Percentiles rank a stretch among this genome's conserved stretches.
phyloP scores from a whole-genome alignment of 1,140 invertebrate genomes.

The Asbolus verrucosus region DNA sequence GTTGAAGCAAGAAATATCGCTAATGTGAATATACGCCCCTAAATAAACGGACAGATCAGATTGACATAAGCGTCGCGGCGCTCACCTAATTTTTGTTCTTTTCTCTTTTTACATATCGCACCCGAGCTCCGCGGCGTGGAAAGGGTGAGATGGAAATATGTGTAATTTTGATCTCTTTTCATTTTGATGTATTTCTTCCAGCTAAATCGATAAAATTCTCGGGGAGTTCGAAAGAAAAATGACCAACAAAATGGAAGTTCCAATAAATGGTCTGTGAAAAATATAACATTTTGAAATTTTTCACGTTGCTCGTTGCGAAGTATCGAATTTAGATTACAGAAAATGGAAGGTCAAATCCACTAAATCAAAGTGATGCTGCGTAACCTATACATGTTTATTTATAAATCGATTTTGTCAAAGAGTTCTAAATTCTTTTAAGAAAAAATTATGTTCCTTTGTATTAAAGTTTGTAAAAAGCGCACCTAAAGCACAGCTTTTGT shows the following conservation, averaged over 20 bases:
- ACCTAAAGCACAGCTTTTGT: slow-evolving; percentile 9
- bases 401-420: slow-evolving; percentile 17
- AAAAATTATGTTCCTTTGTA: slow-evolving; percentile 22
- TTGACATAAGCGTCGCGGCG: too few relatives aligned
- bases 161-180: slow-evolving; percentile 32
- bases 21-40: background rate
- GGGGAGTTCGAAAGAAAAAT: slow-evolving; percentile 41
- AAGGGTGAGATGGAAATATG: slow-evolving; percentile 20
- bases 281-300: slow-evolving; percentile 46
- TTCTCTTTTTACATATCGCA: background rate
- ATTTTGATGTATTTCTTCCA: slow-evolving; percentile 42
- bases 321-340: slow-evolving; percentile 44
- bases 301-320: slow-evolving; percentile 43
- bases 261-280: slow-evolving; percentile 46
- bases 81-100: too few relatives aligned
- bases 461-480: slow-evolving; percentile 10
- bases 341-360: slow-evolving; percentile 35
- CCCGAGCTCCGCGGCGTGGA: too few relatives aligned
- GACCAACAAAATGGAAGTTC: slow-evolving; percentile 46
- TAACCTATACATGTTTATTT: slow-evolving; percentile 9
- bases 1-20: slow-evolving; percentile 30
- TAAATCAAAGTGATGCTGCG: slow-evolving; percentile 34
- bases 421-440: slow-evolving; percentile 5
- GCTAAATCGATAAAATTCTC: slow-evolving; percentile 43
- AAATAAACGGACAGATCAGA: background rate